These are phyloP conservation scores for Tribolium freemani DNA, from an alignment of 2,888 invertebrate genomes.

Conservation along the genomic window DNA sequence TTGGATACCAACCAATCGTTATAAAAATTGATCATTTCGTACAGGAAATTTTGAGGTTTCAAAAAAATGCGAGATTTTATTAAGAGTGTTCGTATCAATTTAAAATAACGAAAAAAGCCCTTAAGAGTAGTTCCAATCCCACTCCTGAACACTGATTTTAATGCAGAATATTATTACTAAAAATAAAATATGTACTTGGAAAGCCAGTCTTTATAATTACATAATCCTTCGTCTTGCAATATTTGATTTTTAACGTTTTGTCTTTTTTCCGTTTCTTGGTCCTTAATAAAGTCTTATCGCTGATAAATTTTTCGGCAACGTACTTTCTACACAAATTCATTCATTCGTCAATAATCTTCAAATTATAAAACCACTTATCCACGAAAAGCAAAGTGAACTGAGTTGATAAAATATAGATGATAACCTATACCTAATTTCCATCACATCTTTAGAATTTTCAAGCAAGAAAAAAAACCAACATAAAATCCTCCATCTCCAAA, in stretches of 20 bases:
- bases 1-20: no score
- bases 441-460: constrained; percentile 70
- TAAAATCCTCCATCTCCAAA: constrained; percentile 76
- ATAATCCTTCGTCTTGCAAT: constrained; percentile 79
- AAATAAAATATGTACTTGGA: constrained; percentile 71
- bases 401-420: constrained; percentile 64
- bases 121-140: constrained; percentile 80
- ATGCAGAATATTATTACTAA: constrained; percentile 42
- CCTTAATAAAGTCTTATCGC: constrained; percentile 71
- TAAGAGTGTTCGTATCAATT: no score
- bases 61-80: no score
- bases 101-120: no score
- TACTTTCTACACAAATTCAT: constrained; percentile 82
- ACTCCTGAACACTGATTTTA: constrained; percentile 68
- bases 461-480: constrained; percentile 77
- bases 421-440: constrained; percentile 77
- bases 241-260: constrained; percentile 67
- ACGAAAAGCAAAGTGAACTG: no score
- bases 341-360: constrained; percentile 83
- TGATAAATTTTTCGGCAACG: constrained; percentile 80
- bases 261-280: constrained; percentile 63
- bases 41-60: no score
- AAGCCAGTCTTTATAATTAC: constrained; percentile 82
- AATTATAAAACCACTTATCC: not conserved
- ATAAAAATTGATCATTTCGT: no score